Base-by-base conservation (phyloP, 37 sponge, comb jelly and placozoan genomes). In the Haliclona indistincta region DNA sequence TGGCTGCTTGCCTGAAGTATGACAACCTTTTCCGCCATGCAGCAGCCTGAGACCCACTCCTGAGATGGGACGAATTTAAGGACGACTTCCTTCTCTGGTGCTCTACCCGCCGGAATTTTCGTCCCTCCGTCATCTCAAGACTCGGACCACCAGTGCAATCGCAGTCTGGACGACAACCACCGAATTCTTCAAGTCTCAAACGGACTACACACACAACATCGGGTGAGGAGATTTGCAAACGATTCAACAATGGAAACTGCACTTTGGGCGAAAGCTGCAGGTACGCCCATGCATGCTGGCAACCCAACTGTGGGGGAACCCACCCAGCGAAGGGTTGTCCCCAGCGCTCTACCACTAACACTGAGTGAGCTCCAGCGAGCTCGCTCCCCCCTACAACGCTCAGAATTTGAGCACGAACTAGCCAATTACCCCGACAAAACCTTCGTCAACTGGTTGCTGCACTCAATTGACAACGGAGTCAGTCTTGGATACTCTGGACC, bases 351-450 rank as follows among this genome's bases (percentile, higher is more conserved):
- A 25, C 58, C 2, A 29, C 29, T 25, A 29, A 25, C 58, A 56
- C 8, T n/a, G n/a, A n/a, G 7, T 56, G 58, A 56, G 58, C 58
- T 10, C 58, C 58, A 56, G 29, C 8, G 58, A 56, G 58, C 7
- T 56, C 8, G 29, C 58, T 56, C 58, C 25, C 58, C 58, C 5
- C 29, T 56, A 56, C 7, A 29, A 6, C 8, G 7, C 58, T 10
- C 7, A n/a, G 54, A 65, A 20, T 51, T 77, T 66, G 78, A 41
- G 75, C 4, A n/a, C 23, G 70, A 68, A 38, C 60, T 78, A 54
- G 17, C 33, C 23, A 32, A 68, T 19, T 70, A 78, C 56, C 79
- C 79, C 2, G 70, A 78, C 79, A 51, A 78, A 44, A 34, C 69
- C 32, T 78, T 58, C 55, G 41, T 41, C 41, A 60, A 41, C 29